Conservation (phyloP, 2,888 invertebrate genomes). For the Tenthredo scrophulariae region DNA sequence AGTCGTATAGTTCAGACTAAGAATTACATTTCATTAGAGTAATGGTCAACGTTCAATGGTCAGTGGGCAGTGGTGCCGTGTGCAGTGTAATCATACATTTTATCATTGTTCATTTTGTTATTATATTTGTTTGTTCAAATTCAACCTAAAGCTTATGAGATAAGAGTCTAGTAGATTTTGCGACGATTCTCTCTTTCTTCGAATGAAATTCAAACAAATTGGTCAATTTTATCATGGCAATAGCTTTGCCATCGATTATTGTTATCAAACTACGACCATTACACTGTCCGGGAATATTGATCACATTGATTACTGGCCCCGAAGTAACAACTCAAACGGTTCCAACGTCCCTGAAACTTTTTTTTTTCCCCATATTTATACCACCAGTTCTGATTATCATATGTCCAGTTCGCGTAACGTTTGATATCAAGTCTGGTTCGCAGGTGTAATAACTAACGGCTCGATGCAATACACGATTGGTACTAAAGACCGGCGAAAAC, state of each 20-base stretch:
- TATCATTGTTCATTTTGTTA: not conserved
- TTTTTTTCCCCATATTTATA: not conserved
- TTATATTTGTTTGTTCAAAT: not conserved
- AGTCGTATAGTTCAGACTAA: not conserved
- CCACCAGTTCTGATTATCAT: not conserved
- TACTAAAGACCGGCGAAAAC: not conserved
- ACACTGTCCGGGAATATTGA: not conserved
- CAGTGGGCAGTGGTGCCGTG: slow-evolving; percentile 1
- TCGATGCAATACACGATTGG: not conserved
- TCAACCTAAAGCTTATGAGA: not conserved
- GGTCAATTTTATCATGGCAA: not conserved
- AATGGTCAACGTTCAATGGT: not conserved
- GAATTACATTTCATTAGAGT: not conserved
- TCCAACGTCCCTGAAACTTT: not conserved
- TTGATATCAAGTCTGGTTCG: not conserved
- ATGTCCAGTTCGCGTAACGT: not conserved
- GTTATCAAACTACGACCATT: not conserved
- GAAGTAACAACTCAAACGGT: not conserved
- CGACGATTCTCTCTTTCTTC: not conserved
- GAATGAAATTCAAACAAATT: not conserved
- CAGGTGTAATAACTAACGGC: not conserved
- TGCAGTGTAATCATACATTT: not conserved
- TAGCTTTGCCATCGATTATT: not conserved
- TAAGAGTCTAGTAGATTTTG: not conserved
- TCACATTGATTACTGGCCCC: not conserved